Evolutionary conservation across 2,113 vertebrate genomes (phyloP), one percentile per base, ranked within the genome.

Genomic region (Myiozetetes cayanensis): DNA sequence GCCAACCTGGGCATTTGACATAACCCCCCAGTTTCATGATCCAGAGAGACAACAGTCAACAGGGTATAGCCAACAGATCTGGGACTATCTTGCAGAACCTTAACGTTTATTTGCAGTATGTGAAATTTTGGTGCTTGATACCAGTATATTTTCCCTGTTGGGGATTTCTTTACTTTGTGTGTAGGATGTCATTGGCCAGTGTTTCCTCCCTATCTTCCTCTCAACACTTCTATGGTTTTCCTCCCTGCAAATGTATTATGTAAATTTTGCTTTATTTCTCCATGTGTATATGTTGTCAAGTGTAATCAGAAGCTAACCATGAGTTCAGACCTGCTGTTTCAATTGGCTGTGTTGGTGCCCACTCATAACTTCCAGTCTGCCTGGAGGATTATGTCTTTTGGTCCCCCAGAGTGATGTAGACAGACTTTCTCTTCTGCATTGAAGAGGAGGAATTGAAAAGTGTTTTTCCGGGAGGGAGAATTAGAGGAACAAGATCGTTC

Each of bases 1-100:
- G 0, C 47, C 63, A 19, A 30, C 0, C 2, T 2, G 4, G 33
- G 30, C 14, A 35, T 47, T 14, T 3, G 1, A 12, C 15, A 15
- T 31, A 13, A 8, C 22, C 63, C 50, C 12, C 28, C 62, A 1
- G 39, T 41, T 55, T 46, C 21, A 2, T 33, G 18, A 61, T 12
- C 19, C 44, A 58, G 37, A 20, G 28, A 59, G 8, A 20, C 0
- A 0, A 20, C 1, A 16, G 31, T 31, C 49, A 81, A 10, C 41
- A 41, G 24, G 17, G 7, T 14, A 53, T 13, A 46, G 63, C 30
- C 23, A 59, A 8, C 10, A 74, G 23, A 39, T 6, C 23, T 66
- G 8, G 9, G 8, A 31, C 28, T n/a, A 11, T 22, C 49, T 20
- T 65, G 78, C 31, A 76, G 13, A 19, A 73, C 16, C 13, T 59